These are phyloP conservation scores for Wiebesia pumilae DNA, from an alignment of 1,140 invertebrate genomes.

Conservation along the genomic window DNA sequence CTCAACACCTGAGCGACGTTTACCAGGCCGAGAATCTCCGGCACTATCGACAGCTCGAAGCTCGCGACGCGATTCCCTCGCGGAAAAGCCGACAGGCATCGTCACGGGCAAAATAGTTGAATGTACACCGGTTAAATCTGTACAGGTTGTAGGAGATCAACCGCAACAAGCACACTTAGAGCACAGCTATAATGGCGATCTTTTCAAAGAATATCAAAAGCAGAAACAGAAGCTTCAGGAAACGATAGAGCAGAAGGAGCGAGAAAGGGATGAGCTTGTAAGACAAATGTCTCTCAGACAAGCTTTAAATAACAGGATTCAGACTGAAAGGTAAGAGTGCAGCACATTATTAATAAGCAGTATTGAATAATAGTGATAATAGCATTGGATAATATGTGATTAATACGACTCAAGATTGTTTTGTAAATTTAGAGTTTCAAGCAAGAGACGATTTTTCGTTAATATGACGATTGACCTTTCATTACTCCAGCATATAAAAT, in stretches of 20 bases:
- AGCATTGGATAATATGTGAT: too few relatives aligned
- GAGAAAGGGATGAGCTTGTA: conserved; percentile 76
- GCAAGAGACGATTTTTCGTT: too few relatives aligned
- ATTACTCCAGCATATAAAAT: too few relatives aligned
- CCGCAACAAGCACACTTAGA: conserved; percentile 71
- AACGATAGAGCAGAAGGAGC: conserved; percentile 78
- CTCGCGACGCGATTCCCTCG: conserved; percentile 78
- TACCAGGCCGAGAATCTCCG: conserved; percentile 76
- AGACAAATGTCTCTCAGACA: conserved; percentile 73
- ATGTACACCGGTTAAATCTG: conserved; percentile 62
- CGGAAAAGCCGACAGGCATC: conserved; percentile 73
- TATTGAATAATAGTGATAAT: too few relatives aligned
- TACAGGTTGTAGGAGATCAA: conserved; percentile 53
- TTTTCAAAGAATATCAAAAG: conserved; percentile 84
- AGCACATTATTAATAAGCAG: not conserved
- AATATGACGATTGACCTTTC: too few relatives aligned
- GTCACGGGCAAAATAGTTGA: conserved; percentile 68
- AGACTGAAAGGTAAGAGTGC: conserved; percentile 71
- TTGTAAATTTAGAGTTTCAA: too few relatives aligned
- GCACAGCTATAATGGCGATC: conserved; percentile 80
- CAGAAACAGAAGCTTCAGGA: conserved; percentile 82
- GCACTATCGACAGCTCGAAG: conserved; percentile 78
- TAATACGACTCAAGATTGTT: too few relatives aligned
- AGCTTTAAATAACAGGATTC: conserved; percentile 72
- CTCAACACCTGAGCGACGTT: conserved; percentile 76